phyloP scores from a whole-genome alignment of 2,797 vertebrate genomes.

The Pipistrellus pipistrellus region DNA sequence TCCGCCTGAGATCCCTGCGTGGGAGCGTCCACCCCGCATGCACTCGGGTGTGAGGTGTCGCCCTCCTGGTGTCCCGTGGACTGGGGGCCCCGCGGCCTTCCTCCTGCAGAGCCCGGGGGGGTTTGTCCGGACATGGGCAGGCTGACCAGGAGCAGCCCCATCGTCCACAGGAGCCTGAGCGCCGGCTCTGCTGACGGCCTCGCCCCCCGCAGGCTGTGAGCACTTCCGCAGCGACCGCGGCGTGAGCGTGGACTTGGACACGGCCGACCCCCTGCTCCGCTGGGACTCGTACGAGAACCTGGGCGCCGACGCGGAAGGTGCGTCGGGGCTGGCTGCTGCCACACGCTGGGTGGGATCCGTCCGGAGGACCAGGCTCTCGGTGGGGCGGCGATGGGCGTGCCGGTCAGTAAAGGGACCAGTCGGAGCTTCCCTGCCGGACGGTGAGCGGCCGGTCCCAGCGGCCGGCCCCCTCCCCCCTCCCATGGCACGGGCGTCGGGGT shows the following conservation, averaged over 20 bases:
- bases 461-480: background rate
- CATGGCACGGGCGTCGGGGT: accelerated
- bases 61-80: no score
- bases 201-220: conserved; percentile 89
- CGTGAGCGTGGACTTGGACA: conserved; percentile 95
- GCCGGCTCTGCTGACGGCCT: accelerated
- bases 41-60: background rate
- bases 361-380: background rate
- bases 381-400: background rate
- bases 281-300: conserved; percentile 98
- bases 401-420: accelerated
- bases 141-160: background rate
- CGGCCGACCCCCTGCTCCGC: conserved; percentile 93
- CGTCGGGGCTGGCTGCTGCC: background rate
- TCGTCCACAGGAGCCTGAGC: accelerated
- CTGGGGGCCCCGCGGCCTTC: background rate
- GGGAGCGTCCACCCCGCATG: background rate
- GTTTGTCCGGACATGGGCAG: background rate
- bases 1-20: accelerated
- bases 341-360: accelerated
- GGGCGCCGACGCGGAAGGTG: conserved; percentile 93
- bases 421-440: background rate
- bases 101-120: accelerated
- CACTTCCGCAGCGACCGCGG: conserved; percentile 92
- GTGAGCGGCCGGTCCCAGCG: accelerated